A percentile compares a stretch with the other conserved stretches of the same genome.
phyloP scores from a whole-genome alignment of 2,888 invertebrate species.

The Cheilosia vulpina region DNA sequence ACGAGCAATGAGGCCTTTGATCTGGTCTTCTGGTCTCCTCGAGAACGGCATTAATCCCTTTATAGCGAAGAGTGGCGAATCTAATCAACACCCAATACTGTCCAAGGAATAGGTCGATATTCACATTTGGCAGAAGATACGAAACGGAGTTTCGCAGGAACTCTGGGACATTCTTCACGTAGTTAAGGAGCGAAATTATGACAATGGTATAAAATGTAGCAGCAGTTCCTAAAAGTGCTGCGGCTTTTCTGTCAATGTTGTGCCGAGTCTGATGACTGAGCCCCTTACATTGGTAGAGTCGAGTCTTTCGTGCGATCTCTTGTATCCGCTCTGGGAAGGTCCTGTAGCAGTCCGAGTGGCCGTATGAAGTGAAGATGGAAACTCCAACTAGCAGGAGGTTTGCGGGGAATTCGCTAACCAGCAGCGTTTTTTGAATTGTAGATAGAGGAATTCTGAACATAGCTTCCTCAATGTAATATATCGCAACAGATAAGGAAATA shows the following conservation, averaged over 20 bases:
- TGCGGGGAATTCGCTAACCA: conserved; percentile 75
- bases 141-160: conserved; percentile 57
- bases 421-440: conserved; percentile 75
- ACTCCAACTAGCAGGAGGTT: conserved; percentile 72
- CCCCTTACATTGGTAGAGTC: conserved; percentile 20
- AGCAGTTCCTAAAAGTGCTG: not conserved
- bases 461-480: not conserved
- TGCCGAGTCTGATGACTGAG: not conserved
- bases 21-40: conserved; percentile 8
- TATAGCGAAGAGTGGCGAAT: conserved; percentile 57
- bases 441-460: conserved; percentile 34
- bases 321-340: conserved; percentile 29
- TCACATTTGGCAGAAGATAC: conserved; percentile 76
- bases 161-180: not conserved
- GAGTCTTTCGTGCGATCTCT: conserved; percentile 27
- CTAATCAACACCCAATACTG: conserved; percentile 76
- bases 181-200: conserved; percentile 58
- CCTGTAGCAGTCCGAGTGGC: conserved; percentile 38
- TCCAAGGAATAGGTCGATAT: conserved; percentile 71
- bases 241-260: not conserved
- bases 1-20: not conserved
- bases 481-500: not conserved
- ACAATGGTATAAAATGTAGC: conserved; percentile 1
- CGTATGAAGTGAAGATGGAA: conserved; percentile 53
- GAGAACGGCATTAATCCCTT: conserved; percentile 66